phyloP scores from a whole-genome alignment of 2,888 invertebrate genomes.

The Cosmopolites sordidus region DNA sequence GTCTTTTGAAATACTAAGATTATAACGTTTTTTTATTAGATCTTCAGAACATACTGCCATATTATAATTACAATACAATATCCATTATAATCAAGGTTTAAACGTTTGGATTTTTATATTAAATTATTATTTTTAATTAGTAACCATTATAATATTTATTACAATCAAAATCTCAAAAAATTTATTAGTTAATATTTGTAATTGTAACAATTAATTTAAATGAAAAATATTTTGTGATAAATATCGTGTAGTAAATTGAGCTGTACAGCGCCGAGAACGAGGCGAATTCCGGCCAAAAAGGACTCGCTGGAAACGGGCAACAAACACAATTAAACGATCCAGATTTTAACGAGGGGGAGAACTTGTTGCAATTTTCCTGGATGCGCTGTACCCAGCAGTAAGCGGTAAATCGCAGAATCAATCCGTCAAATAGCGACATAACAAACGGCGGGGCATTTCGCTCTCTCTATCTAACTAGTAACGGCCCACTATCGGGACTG shows the following conservation, averaged over 20 bases:
- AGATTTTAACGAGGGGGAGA: conserved; percentile 20
- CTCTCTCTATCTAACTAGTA: conserved; percentile 37
- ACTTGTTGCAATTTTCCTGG: conserved; percentile 29
- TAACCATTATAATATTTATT: no score
- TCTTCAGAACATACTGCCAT: no score
- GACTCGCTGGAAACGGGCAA: conserved; percentile 13
- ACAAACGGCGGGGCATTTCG: conserved; percentile 33
- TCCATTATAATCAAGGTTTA: no score
- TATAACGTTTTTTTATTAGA: no score
- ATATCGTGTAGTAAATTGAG: background rate
- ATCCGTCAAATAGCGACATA: conserved; percentile 36
- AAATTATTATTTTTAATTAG: no score
- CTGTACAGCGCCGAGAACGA: background rate
- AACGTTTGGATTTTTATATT: no score
- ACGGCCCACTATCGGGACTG: conserved; percentile 33
- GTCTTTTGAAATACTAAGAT: no score
- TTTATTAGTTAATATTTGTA: no score
- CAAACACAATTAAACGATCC: conserved; percentile 20
- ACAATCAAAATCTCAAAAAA: no score
- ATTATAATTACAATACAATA: no score
- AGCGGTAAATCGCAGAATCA: conserved; percentile 33
- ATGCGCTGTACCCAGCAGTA: conserved; percentile 24
- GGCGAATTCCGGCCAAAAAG: background rate
- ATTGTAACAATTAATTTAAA: no score
- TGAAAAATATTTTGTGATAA: no score